These are phyloP conservation scores for Invenusta paracnida DNA, from an alignment of 2,888 invertebrate species.

Conservation along the genomic window DNA sequence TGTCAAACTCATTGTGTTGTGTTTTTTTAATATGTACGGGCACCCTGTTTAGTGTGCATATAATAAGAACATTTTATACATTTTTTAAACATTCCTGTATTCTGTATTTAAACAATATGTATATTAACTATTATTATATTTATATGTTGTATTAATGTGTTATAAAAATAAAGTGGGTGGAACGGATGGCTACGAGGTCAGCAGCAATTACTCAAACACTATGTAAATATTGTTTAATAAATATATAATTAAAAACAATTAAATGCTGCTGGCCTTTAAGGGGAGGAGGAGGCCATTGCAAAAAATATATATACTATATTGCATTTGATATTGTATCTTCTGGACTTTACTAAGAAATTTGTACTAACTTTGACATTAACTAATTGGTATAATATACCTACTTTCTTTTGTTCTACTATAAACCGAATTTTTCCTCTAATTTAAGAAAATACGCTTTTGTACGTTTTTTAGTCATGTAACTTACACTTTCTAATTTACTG, in stretches of 20 bases:
- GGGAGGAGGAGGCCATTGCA: constrained; percentile 22
- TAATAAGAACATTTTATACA: no score
- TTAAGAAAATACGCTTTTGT: background rate
- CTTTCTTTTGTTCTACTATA: background rate
- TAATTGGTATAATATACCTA: background rate
- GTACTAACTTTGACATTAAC: background rate
- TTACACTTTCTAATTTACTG: background rate
- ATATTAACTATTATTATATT: no score
- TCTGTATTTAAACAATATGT: no score
- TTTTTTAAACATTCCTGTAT: no score
- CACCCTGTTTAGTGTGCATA: no score
- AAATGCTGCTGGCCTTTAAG: constrained; percentile 26
- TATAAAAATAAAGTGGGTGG: no score
- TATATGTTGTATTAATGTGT: no score
- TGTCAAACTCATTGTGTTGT: no score
- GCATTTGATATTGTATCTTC: background rate
- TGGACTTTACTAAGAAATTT: background rate
- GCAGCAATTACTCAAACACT: constrained; percentile 23
- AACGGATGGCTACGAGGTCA: background rate
- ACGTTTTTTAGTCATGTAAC: background rate
- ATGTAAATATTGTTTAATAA: constrained; percentile 24
- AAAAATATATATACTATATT: background rate
- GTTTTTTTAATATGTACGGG: no score
- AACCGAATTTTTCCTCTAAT: background rate
- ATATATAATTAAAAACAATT: constrained; percentile 20